These are phyloP conservation scores for Byasa hedistus DNA, from an alignment of 2,888 invertebrate genomes.

Conservation along the genomic window DNA sequence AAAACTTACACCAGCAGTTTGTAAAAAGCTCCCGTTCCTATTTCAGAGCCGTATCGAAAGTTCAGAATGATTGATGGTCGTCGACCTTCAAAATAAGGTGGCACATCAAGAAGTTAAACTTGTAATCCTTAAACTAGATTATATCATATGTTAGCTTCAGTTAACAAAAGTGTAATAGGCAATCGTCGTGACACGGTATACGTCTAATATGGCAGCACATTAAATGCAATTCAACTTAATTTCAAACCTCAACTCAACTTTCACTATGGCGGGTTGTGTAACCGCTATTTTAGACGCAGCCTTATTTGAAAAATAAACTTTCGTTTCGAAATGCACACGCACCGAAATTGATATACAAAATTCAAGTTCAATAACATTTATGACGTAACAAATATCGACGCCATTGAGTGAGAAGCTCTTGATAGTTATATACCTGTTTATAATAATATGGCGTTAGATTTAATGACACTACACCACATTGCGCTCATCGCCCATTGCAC, in stretches of 20 bases:
- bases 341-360: constrained; percentile 39
- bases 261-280: constrained; percentile 43
- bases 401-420: no score
- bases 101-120: no score
- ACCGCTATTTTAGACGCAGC: constrained; percentile 28
- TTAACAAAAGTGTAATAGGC: constrained; percentile 44
- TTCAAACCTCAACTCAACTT: constrained; percentile 37
- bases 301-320: constrained; percentile 36
- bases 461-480: no score
- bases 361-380: constrained; percentile 61
- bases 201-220: constrained; percentile 40
- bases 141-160: constrained; percentile 30
- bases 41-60: no score
- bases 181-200: constrained; percentile 40
- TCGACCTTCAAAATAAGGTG: no score
- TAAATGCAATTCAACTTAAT: constrained; percentile 52
- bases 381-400: constrained; percentile 16
- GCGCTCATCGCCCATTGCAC: no score
- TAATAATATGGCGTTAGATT: neutral
- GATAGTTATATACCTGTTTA: neutral
- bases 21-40: no score
- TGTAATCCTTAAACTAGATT: no score
- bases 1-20: no score
- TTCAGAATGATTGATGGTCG: no score
- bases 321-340: constrained; percentile 35